Conservation (phyloP, 2,113 vertebrate genomes). For the Crotalus helleri region DNA sequence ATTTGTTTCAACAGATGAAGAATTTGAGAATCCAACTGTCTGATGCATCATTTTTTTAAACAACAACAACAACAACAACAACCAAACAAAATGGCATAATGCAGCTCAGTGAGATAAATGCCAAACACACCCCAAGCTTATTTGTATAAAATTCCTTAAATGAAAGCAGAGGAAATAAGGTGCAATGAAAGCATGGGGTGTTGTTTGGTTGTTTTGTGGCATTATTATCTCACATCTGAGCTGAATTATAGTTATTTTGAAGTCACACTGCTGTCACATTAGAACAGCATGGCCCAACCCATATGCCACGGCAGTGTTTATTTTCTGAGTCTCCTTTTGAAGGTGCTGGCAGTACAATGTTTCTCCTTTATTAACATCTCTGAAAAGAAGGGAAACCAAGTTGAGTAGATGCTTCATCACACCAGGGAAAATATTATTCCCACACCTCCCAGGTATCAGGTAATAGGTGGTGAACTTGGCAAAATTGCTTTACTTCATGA, state of each 20-base stretch:
- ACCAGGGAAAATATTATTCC: not conserved
- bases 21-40: not conserved
- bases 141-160: conserved; percentile 23
- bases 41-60: not conserved
- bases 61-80: not conserved
- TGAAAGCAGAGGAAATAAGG: conserved; percentile 15
- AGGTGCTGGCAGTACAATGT: not conserved
- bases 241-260: conserved; percentile 27
- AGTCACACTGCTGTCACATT: conserved; percentile 21
- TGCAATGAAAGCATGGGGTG: not conserved
- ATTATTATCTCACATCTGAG: not conserved
- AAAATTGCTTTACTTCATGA: not conserved
- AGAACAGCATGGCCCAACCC: not conserved
- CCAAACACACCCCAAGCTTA: not conserved
- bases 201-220: not conserved
- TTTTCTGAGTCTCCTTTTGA: conserved; percentile 1
- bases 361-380: conserved; percentile 7
- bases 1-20: not conserved
- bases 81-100: not conserved
- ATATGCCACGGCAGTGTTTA: not conserved
- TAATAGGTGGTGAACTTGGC: not conserved
- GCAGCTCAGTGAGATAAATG: conserved; percentile 8
- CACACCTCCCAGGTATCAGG: not conserved
- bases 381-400: not conserved
- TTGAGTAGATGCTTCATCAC: not conserved